Conservation (phyloP, 2,113 vertebrate species). For the Polyodon spathula region DNA sequence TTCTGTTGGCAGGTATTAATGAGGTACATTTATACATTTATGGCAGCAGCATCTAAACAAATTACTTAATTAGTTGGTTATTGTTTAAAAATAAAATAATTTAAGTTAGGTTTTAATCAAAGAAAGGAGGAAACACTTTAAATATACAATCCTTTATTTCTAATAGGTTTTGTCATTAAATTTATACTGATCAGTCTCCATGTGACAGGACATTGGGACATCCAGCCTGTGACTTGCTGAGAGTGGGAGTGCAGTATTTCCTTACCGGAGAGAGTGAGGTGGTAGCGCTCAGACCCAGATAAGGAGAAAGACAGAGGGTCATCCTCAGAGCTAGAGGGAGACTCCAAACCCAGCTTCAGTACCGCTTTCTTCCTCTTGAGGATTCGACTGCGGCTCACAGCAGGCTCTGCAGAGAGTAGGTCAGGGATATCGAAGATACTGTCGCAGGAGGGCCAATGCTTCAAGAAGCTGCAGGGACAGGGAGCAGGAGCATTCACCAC, state of each 20-base stretch:
- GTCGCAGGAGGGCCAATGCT: constrained; percentile 45
- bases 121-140: too few species aligned
- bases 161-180: too few species aligned
- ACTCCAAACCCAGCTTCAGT: constrained; percentile 35
- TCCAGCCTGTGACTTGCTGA: not conserved
- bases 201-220: constrained; percentile 11
- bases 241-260: constrained; percentile 28
- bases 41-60: too few species aligned
- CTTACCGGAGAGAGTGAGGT: constrained; percentile 25
- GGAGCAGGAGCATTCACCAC: too few species aligned
- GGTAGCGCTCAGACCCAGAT: not conserved
- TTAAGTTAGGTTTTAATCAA: too few species aligned
- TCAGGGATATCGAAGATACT: constrained; percentile 44
- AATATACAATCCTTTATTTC: too few species aligned
- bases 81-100: too few species aligned
- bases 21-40: too few species aligned
- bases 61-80: too few species aligned
- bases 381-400: constrained; percentile 23
- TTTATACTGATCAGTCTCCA: not conserved
- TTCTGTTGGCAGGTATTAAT: too few species aligned
- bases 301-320: constrained; percentile 20
- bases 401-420: constrained; percentile 13
- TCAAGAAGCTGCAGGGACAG: constrained; percentile 8
- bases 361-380: constrained; percentile 52
- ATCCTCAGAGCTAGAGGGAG: constrained; percentile 12